Evolutionary conservation across 2,888 invertebrate species (phyloP), one percentile per base, ranked within the genome.

Genomic region (Acrobasis consociella): DNA sequence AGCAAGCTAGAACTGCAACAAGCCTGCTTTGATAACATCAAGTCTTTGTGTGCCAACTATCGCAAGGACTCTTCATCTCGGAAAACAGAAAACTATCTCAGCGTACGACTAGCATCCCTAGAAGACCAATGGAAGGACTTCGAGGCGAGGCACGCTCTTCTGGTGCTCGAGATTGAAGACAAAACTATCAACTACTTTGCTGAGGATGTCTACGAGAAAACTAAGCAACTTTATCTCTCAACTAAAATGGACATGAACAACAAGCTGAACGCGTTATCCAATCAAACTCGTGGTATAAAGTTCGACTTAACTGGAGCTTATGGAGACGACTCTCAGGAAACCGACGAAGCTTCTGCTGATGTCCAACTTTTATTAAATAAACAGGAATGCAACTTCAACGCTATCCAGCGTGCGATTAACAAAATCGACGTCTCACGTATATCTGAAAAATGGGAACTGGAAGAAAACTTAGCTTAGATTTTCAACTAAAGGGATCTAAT

Each of bases 301-400:
- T 39, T 39, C 7, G 39, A 39, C 7, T 39, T 39, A 10, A 10
- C 39, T 39, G 39, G 39, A 39, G 9, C 39, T 39, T 39, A 9
- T 39, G 39, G 39, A 39, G 7, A 39, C 39, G 39, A 39, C 39
- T 39, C 7, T 39, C 39, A 39, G 39, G 39, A 39, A 39, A 39
- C 39, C 39, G 39, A 39, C 7, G 39, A 39, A 10, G 39, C 1
- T 39, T 22, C 22, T 22, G 1, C 39, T 39, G 39, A 39, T 1
- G 9, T 39, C 39, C 39, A 31, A 31, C 52, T 5, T 52, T 5
- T 52, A 52, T 50, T 62, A 7, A 49, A 39, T n/a, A 62, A 62
- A 50, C 69, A 67, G 53, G 58, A 63, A 16, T 61, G 65, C 13
- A 65, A 69, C 58, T 66, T 67, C 17, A 65, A 64, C 11, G 66